phyloP scores from a whole-genome alignment of 2,797 vertebrate genomes.

The Onychomys torridus region DNA sequence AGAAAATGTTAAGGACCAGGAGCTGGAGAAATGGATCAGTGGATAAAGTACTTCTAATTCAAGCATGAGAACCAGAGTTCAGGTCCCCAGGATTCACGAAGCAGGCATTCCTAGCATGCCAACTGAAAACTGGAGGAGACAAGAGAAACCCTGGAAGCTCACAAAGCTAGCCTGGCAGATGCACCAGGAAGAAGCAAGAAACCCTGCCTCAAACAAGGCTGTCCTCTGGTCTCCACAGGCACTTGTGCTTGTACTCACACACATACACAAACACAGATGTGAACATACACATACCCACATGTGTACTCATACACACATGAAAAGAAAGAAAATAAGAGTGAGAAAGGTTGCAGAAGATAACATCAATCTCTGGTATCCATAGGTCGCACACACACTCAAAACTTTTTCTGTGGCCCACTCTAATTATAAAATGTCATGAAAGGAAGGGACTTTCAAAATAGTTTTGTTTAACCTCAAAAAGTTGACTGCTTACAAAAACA shows the following conservation, averaged over 20 bases:
- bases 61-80: background rate
- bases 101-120: background rate
- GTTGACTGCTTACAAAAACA: background rate
- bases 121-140: background rate
- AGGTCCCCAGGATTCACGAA: background rate
- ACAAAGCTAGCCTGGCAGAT: background rate
- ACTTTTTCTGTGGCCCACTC: background rate
- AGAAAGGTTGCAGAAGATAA: background rate
- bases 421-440: background rate
- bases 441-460: background rate
- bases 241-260: background rate
- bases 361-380: background rate
- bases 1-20: background rate
- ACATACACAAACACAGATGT: background rate
- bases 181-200: background rate
- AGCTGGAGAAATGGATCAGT: background rate
- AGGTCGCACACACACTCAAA: too few relatives aligned
- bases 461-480: background rate
- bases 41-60: background rate
- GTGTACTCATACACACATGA: background rate
- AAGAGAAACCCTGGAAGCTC: background rate
- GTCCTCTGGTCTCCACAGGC: background rate
- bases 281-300: background rate
- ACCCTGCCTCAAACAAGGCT: background rate
- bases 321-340: background rate